Base-by-base conservation (phyloP, 2,888 invertebrate genomes). In the Pyrocoelia pectoralis region DNA sequence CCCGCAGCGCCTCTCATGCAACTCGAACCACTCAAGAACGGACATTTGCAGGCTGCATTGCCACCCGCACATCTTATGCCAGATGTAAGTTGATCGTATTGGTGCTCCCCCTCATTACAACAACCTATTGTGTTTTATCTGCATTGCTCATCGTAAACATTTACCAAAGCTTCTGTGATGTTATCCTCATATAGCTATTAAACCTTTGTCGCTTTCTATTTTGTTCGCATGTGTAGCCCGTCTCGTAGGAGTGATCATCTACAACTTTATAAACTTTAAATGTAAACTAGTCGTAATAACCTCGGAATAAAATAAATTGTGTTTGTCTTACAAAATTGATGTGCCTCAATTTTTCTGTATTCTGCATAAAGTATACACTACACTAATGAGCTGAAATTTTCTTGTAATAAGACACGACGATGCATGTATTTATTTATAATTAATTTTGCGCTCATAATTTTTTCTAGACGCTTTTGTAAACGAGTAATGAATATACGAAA, bases 21-120 rank as follows among this genome's bases (percentile, higher is more conserved):
- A 71, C 76, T 77, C 77, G 80, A 80, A 76, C 77, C 79, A 74
- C 78, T 81, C 78, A 81, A 81, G 80, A 84, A 83, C 82, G 84
- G 84, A 83, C 84, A 84, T 81, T 84, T 86, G 83, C 85, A 85
- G 84, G 86, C 86, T 79, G 86, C 86, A 79, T 83, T 87, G 80
- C 86, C 86, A 83, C 86, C 86, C 81, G 84, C 85, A 82, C 86
- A 86, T 83, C 85, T 87, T 78, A 77, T 82, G 78, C 79, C 80
- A 80, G 81, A 81, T 76, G 81, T 82, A 82, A 82, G 81, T 82
- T 80, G 49, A 79, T 79, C 79, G 80, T 79, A 77, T 76, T 80
- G 78, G 77, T 80, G 78, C 69, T 74, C 74, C 76, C 76, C 76
- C 72, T 68, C 74, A 60, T 49, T 54, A 57, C 24, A 65, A 40